These are phyloP conservation scores for Hepsetus odoe DNA, from an alignment of 2,113 vertebrate species.

Conservation along the genomic window DNA sequence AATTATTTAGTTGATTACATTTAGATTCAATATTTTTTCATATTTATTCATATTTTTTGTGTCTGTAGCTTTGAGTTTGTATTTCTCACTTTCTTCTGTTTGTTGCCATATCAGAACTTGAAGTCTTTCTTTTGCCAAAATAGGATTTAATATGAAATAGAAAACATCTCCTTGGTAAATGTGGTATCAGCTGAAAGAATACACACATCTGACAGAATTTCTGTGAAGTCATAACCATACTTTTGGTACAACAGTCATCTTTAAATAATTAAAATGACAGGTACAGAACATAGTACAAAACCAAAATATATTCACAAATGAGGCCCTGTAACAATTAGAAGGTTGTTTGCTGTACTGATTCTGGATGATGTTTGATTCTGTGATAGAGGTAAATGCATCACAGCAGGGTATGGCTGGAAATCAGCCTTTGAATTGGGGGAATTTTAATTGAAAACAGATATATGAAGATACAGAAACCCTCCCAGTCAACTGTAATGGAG, in stretches of 20 bases:
- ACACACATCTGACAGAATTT: not conserved
- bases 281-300: too few species aligned
- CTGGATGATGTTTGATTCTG: not conserved
- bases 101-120: too few species aligned
- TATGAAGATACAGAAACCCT: constrained; percentile 36
- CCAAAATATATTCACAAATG: not conserved
- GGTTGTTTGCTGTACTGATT: not conserved
- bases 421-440: constrained; percentile 25
- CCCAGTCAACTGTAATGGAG: constrained; percentile 29
- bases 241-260: not conserved
- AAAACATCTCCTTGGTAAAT: too few species aligned
- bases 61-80: too few species aligned
- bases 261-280: not conserved
- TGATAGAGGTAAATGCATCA: not conserved
- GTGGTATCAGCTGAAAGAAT: not conserved
- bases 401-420: constrained; percentile 15
- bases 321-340: too few species aligned
- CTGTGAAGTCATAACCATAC: not conserved
- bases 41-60: too few species aligned
- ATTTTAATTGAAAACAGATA: constrained; percentile 54
- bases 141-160: too few species aligned
- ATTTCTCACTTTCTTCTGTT: too few species aligned
- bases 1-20: too few species aligned
- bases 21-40: too few species aligned
- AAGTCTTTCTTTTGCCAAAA: too few species aligned